Conservation (phyloP, 2,113 vertebrate genomes). For the Phalacrocorax brasilianus region DNA sequence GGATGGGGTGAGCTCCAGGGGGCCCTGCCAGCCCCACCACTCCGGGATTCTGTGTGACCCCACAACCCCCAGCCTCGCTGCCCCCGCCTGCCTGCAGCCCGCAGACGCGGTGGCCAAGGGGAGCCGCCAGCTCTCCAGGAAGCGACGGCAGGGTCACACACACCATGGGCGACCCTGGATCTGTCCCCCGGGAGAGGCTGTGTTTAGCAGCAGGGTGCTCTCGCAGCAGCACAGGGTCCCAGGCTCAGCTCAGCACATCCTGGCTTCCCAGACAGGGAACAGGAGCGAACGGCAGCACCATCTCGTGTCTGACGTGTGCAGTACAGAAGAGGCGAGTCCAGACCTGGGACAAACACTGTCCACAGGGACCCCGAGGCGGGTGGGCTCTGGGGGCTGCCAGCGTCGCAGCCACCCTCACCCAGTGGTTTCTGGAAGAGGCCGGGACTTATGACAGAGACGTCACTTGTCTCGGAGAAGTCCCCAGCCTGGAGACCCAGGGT, state of each 20-base stretch:
- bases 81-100: neutral
- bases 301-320: neutral
- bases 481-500: neutral
- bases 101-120: neutral
- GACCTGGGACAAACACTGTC: neutral
- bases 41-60: no score
- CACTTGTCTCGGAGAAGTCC: neutral
- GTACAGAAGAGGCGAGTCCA: neutral
- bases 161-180: accelerated
- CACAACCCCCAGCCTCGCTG: neutral
- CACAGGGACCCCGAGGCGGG: accelerated
- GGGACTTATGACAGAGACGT: neutral
- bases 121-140: neutral
- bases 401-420: neutral
- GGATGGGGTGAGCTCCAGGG: no score
- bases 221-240: neutral
- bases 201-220: neutral
- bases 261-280: neutral
- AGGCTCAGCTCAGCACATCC: neutral
- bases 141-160: neutral
- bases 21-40: no score
- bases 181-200: neutral
- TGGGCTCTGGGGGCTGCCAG: neutral
- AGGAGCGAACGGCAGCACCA: conserved; percentile 39
- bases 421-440: neutral